phyloP scores from a whole-genome alignment of 1,140 invertebrate species.

The Andricus grossulariae region DNA sequence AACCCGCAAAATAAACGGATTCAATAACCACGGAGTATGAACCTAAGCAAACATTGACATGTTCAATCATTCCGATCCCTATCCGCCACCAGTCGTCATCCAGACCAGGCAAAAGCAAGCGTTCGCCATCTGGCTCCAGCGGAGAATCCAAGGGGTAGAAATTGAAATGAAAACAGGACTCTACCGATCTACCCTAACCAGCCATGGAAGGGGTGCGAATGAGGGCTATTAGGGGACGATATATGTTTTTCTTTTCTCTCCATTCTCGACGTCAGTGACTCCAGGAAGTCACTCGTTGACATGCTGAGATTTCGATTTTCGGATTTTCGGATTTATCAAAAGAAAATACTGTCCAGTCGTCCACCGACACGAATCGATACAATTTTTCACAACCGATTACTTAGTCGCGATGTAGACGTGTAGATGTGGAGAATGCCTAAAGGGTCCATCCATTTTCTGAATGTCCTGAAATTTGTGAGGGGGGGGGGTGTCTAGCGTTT shows the following conservation, averaged over 20 bases:
- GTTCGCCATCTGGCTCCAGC: conserved; percentile 70
- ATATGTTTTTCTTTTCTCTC: conserved; percentile 73
- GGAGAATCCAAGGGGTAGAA: conserved; percentile 65
- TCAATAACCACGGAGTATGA: conserved; percentile 68
- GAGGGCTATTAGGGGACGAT: conserved; percentile 76
- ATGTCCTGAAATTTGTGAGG: no score
- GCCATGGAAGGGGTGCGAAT: conserved; percentile 71
- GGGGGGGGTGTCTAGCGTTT: no score
- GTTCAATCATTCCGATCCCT: conserved; percentile 73
- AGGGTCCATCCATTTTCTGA: no score
- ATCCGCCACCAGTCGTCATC: conserved; percentile 47
- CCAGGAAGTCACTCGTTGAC: conserved; percentile 27
- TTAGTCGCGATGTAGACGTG: no score
- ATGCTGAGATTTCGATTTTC: not conserved
- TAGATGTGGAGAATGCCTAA: no score
- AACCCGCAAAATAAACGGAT: conserved; percentile 67
- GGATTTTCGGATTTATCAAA: not conserved
- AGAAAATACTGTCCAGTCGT: not conserved
- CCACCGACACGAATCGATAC: no score
- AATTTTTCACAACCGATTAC: no score
- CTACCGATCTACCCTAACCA: conserved; percentile 30
- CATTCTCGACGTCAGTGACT: conserved; percentile 57
- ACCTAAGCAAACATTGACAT: conserved; percentile 75
- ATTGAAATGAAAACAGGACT: conserved; percentile 75
- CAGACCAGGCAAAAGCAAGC: conserved; percentile 40